Percentiles rank a stretch among this genome's conserved stretches.
Conservation (phyloP, 2,797 vertebrate species). For the Antennarius maculatus region DNA sequence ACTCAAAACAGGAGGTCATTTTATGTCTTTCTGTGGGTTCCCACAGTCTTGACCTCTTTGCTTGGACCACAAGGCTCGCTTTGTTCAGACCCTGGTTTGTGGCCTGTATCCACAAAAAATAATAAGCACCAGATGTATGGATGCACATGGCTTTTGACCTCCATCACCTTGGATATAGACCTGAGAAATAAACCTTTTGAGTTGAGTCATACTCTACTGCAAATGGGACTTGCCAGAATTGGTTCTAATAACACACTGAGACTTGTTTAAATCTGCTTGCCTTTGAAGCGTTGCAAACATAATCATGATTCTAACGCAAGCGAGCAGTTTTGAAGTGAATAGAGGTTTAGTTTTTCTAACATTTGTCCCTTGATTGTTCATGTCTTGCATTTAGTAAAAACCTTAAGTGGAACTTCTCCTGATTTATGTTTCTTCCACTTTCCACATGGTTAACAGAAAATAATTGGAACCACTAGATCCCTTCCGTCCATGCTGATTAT, state of each 20-base stretch:
- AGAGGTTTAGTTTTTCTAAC: not conserved
- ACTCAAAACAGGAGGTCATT: slow-evolving; percentile 28
- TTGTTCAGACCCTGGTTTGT: slow-evolving; percentile 49
- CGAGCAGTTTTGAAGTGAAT: not conserved
- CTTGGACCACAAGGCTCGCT: slow-evolving; percentile 58
- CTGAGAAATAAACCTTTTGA: slow-evolving; percentile 30
- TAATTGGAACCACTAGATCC: slow-evolving; percentile 40
- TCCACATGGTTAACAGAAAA: slow-evolving; percentile 50
- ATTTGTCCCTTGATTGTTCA: not conserved
- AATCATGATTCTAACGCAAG: slow-evolving; percentile 1
- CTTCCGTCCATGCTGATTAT: slow-evolving; percentile 33
- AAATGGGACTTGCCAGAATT: not conserved
- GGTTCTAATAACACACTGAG: not conserved
- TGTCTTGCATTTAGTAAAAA: not conserved
- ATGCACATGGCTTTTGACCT: slow-evolving; percentile 48
- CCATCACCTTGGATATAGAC: slow-evolving; percentile 10
- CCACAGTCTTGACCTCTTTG: slow-evolving; percentile 53
- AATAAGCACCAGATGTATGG: slow-evolving; percentile 58
- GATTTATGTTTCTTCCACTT: slow-evolving; percentile 20
- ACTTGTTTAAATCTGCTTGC: not conserved
- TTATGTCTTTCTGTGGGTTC: slow-evolving; percentile 44
- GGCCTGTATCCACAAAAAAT: slow-evolving; percentile 42
- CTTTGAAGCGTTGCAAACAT: not conserved
- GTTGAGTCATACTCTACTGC: slow-evolving; percentile 7
- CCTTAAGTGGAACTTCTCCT: not conserved